Conservation (phyloP, 2,113 vertebrate species). For the Vombatus ursinus region DNA sequence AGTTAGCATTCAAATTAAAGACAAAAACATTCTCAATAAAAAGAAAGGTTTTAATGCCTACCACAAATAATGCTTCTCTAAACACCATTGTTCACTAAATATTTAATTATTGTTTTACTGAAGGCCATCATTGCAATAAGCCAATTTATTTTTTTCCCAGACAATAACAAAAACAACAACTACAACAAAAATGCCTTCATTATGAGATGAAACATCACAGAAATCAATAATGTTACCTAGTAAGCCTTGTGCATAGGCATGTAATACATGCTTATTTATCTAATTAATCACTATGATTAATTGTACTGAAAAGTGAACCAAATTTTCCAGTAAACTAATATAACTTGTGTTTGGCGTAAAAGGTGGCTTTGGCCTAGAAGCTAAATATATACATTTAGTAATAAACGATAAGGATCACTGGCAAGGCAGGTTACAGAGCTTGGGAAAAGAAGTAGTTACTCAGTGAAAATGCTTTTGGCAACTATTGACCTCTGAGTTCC, state of each 20-base stretch:
- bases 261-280: conserved; percentile 66
- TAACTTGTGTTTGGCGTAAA: conserved; percentile 71
- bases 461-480: conserved; percentile 84
- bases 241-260: conserved; percentile 44
- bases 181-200: background rate
- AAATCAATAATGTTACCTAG: conserved; percentile 9
- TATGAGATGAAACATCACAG: conserved; percentile 19
- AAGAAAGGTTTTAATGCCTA: conserved; percentile 56
- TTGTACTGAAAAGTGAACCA: conserved; percentile 68
- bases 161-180: background rate
- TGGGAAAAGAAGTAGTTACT: conserved; percentile 77
- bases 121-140: conserved; percentile 34
- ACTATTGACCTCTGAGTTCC: conserved; percentile 87
- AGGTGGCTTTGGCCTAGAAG: conserved; percentile 60
- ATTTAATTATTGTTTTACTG: conserved; percentile 29
- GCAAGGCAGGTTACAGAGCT: conserved; percentile 72
- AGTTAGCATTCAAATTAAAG: conserved; percentile 37
- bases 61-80: conserved; percentile 54
- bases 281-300: conserved; percentile 78
- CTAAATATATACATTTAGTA: conserved; percentile 60
- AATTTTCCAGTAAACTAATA: conserved; percentile 75
- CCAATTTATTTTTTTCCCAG: background rate
- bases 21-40: conserved; percentile 19
- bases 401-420: conserved; percentile 78
- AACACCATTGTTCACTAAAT: conserved; percentile 22